Evolutionary conservation across 2,888 invertebrate genomes (phyloP), one percentile per base, ranked within the genome.

Genomic region (Eumerus sabulonum): DNA sequence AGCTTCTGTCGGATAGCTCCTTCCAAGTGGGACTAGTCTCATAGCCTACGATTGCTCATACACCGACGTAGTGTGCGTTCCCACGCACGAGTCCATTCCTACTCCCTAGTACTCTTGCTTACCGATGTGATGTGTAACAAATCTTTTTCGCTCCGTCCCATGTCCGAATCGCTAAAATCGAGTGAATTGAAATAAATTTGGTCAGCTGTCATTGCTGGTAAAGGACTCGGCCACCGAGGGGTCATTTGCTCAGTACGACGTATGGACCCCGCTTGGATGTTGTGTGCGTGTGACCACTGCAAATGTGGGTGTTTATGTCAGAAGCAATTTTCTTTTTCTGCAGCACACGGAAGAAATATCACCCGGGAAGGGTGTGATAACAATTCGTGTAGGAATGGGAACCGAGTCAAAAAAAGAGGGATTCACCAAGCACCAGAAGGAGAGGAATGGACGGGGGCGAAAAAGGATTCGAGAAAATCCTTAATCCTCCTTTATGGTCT

Each of bases 181-280:
- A 13, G 19, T 40, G 72, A 72, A 64, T 64, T 57, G 64, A 72
- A 57, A 72, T 67, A 66, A 73, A 73, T 60, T 66, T 48, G 47
- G 45, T 73, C 67, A 67, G 66, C 60, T 60, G 59, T 35, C 48
- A 66, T 35, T 60, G 60, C 54, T 57, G 64, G 57, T 27, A 27
- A 27, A 2, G 3, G 27, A 27, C 27, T 7, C 27, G 27, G 27
- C 7, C 27, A 27, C 3, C 27, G 27, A n/a, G 27, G 27, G 57
- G 56, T 64, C 47, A 51, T 48, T 72, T 45, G 35, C 36, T 48
- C 42, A 44, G 42, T 42, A 63, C 56, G 56, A n/a, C 54, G 48
- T 16, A 35, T 5, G 35, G 17, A 40, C 13, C n/a, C n/a, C 38
- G 38, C 9, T 1, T 44, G 42, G 47, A 1, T 9, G n/a, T 48